Evolutionary conservation across 2,797 vertebrate genomes (phyloP).

Genomic region (Pyrocephalus nanus): DNA sequence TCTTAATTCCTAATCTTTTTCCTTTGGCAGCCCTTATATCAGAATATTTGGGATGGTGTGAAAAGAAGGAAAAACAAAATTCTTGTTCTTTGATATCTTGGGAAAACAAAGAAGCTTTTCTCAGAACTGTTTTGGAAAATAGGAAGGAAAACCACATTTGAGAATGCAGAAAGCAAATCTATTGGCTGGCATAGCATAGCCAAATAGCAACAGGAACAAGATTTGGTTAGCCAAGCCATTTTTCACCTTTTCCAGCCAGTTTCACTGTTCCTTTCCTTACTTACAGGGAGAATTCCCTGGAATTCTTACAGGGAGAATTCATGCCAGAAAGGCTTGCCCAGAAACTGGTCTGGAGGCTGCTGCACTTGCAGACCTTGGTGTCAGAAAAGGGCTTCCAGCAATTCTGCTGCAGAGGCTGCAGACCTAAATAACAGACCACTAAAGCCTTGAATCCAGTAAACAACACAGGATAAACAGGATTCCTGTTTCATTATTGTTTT

Average conservation of each 20-base stretch:
- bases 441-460: slow-evolving; percentile 23
- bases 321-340: slow-evolving; percentile 15
- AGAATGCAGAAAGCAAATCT: background rate
- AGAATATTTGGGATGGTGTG: background rate
- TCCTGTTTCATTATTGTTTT: background rate
- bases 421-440: background rate
- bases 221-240: slow-evolving; percentile 8
- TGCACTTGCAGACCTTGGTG: slow-evolving; percentile 2
- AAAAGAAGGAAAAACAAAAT: background rate
- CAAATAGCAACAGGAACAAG: background rate
- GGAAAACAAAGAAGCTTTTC: slow-evolving; percentile 9
- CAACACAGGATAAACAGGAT: background rate
- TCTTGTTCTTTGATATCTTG: background rate
- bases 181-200: background rate
- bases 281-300: background rate
- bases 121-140: background rate
- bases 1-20: background rate
- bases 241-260: slow-evolving; percentile 44
- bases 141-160: background rate
- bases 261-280: slow-evolving; percentile 8
- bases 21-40: background rate
- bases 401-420: background rate
- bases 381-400: slow-evolving; percentile 1
- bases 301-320: background rate
- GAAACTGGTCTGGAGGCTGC: background rate